Conservation (phyloP, 1,140 invertebrate genomes). For the Drosophila bifasciata region DNA sequence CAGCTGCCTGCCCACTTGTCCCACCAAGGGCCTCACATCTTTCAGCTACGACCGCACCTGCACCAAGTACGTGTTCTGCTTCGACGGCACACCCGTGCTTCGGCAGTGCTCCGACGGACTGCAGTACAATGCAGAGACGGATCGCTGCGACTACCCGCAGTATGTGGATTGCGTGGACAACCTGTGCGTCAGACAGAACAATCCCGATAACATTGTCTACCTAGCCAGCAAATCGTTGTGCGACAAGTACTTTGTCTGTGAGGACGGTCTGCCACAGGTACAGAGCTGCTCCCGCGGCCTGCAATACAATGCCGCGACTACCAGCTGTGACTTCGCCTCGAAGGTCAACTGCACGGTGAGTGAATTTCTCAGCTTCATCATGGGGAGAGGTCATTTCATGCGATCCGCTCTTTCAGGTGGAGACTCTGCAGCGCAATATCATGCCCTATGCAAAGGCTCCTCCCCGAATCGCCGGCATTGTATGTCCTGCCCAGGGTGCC, state of each 20-base stretch:
- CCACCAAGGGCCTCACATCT: conserved; percentile 43
- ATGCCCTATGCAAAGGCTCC: conserved; percentile 57
- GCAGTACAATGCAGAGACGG: conserved; percentile 69
- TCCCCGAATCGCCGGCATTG: conserved; percentile 63
- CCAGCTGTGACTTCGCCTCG: conserved; percentile 66
- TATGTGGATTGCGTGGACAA: conserved; percentile 77
- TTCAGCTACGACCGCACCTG: conserved; percentile 76
- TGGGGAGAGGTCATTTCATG: not conserved
- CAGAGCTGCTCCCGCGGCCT: conserved; percentile 65
- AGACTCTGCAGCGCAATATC: conserved; percentile 68
- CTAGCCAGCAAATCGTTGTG: conserved; percentile 67
- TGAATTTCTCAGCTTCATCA: not conserved
- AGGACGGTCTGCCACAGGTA: conserved; percentile 52
- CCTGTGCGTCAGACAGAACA: conserved; percentile 61
- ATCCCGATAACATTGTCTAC: conserved; percentile 59
- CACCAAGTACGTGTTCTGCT: conserved; percentile 76
- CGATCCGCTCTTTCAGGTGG: conserved; percentile 41
- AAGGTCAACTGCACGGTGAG: conserved; percentile 65
- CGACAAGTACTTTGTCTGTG: conserved; percentile 69
- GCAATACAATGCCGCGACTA: conserved; percentile 52
- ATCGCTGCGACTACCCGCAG: conserved; percentile 77
- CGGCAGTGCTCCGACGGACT: conserved; percentile 63
- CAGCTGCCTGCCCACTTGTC: conserved; percentile 58
- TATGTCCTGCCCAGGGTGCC: conserved; percentile 59
- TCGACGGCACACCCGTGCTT: conserved; percentile 48